Conservation (phyloP, 2,888 invertebrate species). For the Luffia ferchaultella region DNA sequence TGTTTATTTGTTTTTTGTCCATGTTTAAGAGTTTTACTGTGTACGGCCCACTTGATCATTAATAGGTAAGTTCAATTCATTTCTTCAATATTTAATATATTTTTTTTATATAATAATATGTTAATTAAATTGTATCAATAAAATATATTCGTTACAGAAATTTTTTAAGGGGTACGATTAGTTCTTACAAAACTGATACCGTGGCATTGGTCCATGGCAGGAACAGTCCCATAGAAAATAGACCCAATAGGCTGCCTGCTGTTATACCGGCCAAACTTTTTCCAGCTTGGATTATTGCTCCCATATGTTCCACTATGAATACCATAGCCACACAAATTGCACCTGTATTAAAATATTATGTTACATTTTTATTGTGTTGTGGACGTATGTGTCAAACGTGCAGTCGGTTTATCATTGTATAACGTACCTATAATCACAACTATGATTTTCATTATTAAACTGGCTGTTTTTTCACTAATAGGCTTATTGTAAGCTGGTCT, state of each 20-base stretch:
- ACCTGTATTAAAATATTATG: conserved; percentile 30
- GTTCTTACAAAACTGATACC: conserved; percentile 38
- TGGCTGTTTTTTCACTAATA: conserved; percentile 70
- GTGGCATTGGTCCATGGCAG: conserved; percentile 73
- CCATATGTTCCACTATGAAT: conserved; percentile 76
- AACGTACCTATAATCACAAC: conserved; percentile 67
- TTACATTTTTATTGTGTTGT: background rate
- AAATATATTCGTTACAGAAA: no score
- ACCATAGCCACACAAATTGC: conserved; percentile 72
- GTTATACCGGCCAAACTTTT: conserved; percentile 76
- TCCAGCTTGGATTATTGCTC: conserved; percentile 74
- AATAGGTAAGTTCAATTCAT: no score
- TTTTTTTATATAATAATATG: no score
- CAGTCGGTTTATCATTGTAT: no score
- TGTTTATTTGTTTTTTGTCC: no score
- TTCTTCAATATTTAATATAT: no score
- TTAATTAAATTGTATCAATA: no score
- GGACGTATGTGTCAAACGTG: no score
- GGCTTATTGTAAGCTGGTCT: conserved; percentile 71
- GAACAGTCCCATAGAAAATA: conserved; percentile 76
- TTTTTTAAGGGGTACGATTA: no score
- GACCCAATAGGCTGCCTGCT: conserved; percentile 74
- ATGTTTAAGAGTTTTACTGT: no score
- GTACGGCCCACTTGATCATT: no score
- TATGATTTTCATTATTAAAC: conserved; percentile 74